Evolutionary conservation across 2,113 vertebrate genomes (phyloP).

Genomic region (Harpagus bidentatus): DNA sequence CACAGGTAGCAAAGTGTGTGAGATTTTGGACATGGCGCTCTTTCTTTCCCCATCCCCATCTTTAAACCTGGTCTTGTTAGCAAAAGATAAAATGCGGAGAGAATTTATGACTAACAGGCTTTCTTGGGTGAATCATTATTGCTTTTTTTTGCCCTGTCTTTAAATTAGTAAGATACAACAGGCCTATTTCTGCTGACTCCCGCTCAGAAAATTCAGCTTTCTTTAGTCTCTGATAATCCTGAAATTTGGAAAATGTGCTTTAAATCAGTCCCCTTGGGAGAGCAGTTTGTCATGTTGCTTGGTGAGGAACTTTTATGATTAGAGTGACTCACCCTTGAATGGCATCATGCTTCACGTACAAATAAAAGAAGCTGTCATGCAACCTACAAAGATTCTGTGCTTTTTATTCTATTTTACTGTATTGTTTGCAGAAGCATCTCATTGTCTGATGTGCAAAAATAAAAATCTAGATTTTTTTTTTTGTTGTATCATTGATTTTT

Average conservation of each 20-base stretch:
- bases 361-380: slow-evolving; percentile 40
- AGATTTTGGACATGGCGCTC: background rate
- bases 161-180: background rate
- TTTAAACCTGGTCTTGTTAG: background rate
- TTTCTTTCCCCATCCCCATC: background rate
- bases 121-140: background rate
- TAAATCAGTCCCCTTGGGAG: slow-evolving; percentile 66
- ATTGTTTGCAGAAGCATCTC: background rate
- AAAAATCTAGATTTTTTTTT: background rate
- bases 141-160: background rate
- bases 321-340: slow-evolving; percentile 83
- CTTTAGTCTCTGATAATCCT: background rate
- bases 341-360: slow-evolving; percentile 69
- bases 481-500: background rate
- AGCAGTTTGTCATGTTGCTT: slow-evolving; percentile 74
- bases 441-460: background rate
- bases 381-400: background rate
- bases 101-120: background rate
- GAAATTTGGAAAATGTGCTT: slow-evolving; percentile 24
- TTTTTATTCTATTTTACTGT: background rate
- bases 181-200: slow-evolving; percentile 24
- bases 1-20: background rate
- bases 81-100: background rate
- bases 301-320: slow-evolving; percentile 74
- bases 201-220: background rate